These are phyloP conservation scores for Ecdyonurus torrentis DNA, from an alignment of 2,888 invertebrate species.

Conservation along the genomic window DNA sequence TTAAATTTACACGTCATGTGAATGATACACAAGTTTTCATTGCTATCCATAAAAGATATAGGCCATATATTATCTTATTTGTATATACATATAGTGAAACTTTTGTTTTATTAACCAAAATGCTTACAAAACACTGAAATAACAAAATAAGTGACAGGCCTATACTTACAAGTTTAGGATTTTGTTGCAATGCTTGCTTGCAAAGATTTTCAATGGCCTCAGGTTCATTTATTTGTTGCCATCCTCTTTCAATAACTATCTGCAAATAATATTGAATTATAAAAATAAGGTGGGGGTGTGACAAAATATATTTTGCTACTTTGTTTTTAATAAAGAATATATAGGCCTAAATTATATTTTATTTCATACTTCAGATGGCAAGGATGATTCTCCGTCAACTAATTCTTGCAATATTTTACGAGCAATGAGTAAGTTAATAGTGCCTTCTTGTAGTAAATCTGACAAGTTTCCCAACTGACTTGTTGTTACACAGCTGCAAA, in stretches of 20 bases:
- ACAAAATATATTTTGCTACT: slow-evolving; percentile 18
- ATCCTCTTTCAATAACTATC: slow-evolving; percentile 44
- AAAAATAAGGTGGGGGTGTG: no score
- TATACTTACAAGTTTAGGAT: slow-evolving; percentile 41
- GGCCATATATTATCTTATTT: no score
- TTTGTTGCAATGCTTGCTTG: slow-evolving; percentile 38
- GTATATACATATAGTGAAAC: no score
- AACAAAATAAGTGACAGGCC: no score
- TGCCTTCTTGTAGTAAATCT: slow-evolving; percentile 37
- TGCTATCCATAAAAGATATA: no score
- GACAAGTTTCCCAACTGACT: slow-evolving; percentile 41
- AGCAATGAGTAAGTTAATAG: slow-evolving; percentile 43
- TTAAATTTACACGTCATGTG: no score
- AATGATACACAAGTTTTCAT: no score
- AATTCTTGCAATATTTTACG: slow-evolving; percentile 34
- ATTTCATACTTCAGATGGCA: slow-evolving; percentile 30
- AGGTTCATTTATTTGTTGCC: slow-evolving; percentile 44
- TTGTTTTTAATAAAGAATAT: slow-evolving; percentile 24
- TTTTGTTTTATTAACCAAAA: no score
- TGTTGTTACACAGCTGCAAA: slow-evolving; percentile 31
- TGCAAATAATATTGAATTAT: no score
- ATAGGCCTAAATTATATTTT: no score
- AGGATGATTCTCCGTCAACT: slow-evolving; percentile 22
- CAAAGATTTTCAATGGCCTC: slow-evolving; percentile 42
- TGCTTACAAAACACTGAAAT: no score